Evolutionary conservation across 2,888 invertebrate genomes (phyloP), one percentile per base, ranked within the genome.

Genomic region (Patella depressa): DNA sequence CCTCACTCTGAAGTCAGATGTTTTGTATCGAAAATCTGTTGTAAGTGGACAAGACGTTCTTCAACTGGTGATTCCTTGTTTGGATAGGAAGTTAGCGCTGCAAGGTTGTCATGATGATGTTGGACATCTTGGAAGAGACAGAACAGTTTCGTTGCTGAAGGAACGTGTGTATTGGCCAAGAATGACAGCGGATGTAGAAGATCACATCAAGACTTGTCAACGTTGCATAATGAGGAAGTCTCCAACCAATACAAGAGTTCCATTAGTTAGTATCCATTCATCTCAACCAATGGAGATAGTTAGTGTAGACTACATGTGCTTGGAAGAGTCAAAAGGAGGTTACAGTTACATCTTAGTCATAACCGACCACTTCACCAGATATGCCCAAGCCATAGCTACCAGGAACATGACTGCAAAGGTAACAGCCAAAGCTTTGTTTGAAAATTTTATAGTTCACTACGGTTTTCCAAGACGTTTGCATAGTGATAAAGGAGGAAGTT

Each of bases 271-370:
- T 2, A 79, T 82, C 29, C 29, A 57, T 34, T 80, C 81, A 0
- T 74, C 77, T 15, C 71, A 73, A 71, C 81, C 81, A 45, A 79
- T 81, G 70, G 80, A 83, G 57, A 59, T 83, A 72, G 72, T 83
- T 5, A 80, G 80, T 4, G 79, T 83, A 29, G 80, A 81, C 57
- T 83, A 79, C 73, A 59, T 83, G 2, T 79, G 81, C 74, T 71
- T 81, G 15, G 80, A 81, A 73, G 71, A 72, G 14, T 77, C 73
- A 5, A 80, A 77, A 17, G 83, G 84, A 5, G 76, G 17, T 59
- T 74, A 73, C 57, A 45, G 70, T 69, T 45, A 75, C 45, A 57
- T 79, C 2, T 53, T 77, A 34, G 72, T 75, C 24, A 75, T 80
- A 15, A 78, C 74, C 0, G 79, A 79, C 70, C 79, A 81, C 75